Evolutionary conservation across 1,140 invertebrate genomes (phyloP).

Genomic region (Plectrocnemia conspersa): DNA sequence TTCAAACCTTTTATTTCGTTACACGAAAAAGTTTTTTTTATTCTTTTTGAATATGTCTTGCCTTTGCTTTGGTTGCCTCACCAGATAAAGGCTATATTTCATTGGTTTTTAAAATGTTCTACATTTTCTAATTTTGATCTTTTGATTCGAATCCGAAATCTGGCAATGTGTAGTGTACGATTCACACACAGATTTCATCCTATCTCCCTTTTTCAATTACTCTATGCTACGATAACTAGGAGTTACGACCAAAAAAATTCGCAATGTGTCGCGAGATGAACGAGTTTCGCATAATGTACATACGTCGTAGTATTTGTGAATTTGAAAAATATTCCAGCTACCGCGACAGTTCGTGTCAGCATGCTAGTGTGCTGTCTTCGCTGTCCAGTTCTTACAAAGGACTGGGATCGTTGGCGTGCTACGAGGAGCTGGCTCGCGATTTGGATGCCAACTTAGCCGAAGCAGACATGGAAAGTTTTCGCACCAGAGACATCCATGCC

Average conservation of each 20-base stretch:
- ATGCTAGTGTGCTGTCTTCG: conserved; percentile 75
- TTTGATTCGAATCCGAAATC: conserved; percentile 78
- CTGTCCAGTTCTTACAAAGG: conserved; percentile 73
- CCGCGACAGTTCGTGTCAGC: conserved; percentile 70
- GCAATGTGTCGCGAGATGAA: too few relatives aligned
- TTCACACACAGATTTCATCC: conserved; percentile 74
- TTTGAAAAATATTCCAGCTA: conserved; percentile 64
- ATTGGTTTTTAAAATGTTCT: conserved; percentile 52
- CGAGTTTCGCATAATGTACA: too few relatives aligned
- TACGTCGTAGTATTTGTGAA: too few relatives aligned
- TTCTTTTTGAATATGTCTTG: conserved; percentile 43
- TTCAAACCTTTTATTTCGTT: conserved; percentile 76
- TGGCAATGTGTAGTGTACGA: conserved; percentile 88
- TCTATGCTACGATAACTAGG: too few relatives aligned
- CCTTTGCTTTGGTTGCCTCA: conserved; percentile 42
- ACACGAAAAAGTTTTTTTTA: conserved; percentile 71
- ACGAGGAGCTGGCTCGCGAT: conserved; percentile 81
- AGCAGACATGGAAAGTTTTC: conserved; percentile 92
- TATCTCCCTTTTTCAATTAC: conserved; percentile 58
- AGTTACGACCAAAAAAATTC: too few relatives aligned
- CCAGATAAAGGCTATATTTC: conserved; percentile 44
- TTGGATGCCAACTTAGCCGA: conserved; percentile 89
- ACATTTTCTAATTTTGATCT: conserved; percentile 58
- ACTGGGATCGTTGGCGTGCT: conserved; percentile 63
- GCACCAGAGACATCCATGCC: conserved; percentile 84